Conservation (phyloP, 2,888 invertebrate genomes). For the Heliconius aoede region DNA sequence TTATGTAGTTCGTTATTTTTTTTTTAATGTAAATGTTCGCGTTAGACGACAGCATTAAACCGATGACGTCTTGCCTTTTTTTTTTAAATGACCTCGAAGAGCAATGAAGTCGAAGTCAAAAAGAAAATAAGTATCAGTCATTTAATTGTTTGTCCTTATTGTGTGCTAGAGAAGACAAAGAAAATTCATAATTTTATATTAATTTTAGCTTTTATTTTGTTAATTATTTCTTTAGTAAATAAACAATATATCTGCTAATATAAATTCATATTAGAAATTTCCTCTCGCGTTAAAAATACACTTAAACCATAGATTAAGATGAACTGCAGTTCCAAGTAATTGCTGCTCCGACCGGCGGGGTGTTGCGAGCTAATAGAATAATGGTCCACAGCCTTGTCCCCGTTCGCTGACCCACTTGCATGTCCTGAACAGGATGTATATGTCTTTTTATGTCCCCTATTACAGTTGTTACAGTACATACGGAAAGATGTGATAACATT, state of each 20-base stretch:
- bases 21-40: too few relatives aligned
- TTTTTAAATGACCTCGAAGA: not conserved
- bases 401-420: conserved; percentile 71
- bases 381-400: conserved; percentile 76
- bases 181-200: not conserved
- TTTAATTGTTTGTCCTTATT: not conserved
- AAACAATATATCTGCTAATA: not conserved
- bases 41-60: not conserved
- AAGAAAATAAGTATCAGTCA: not conserved
- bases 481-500: conserved; percentile 30
- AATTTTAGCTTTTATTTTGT: not conserved
- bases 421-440: conserved; percentile 68
- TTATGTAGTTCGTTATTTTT: too few relatives aligned
- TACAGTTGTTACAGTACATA: conserved; percentile 24
- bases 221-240: too few relatives aligned
- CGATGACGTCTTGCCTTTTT: not conserved
- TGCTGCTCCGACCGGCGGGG: conserved; percentile 49
- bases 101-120: not conserved
- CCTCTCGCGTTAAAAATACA: not conserved
- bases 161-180: not conserved
- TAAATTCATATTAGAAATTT: not conserved
- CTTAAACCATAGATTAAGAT: not conserved
- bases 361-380: conserved; percentile 74
- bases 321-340: conserved; percentile 36
- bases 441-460: conserved; percentile 56